Percentiles rank a stretch among this genome's conserved stretches.
Conservation (phyloP, 1,140 invertebrate genomes). For the Maniola jurtina region DNA sequence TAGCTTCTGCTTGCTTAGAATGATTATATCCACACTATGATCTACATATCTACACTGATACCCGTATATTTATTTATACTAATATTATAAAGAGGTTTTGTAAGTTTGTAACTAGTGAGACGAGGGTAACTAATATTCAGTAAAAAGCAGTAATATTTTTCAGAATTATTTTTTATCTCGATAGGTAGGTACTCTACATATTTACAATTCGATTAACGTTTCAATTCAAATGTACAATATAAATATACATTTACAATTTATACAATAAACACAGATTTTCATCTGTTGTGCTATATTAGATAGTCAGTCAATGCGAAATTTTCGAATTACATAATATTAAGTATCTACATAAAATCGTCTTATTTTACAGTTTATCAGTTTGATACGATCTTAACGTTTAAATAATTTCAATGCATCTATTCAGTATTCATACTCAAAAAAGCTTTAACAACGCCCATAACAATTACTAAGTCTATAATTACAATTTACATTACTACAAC, state of each 20-base stretch:
- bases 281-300: constrained; percentile 33
- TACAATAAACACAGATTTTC: constrained; percentile 32
- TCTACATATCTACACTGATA: too few species aligned
- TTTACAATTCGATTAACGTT: constrained; percentile 41
- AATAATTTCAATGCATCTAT: constrained; percentile 37
- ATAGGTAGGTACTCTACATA: constrained; percentile 45
- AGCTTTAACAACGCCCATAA: constrained; percentile 47
- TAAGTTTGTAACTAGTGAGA: too few species aligned
- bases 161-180: constrained; percentile 28
- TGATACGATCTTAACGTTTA: constrained; percentile 35
- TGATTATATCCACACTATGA: background rate
- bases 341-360: constrained; percentile 25
- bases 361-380: constrained; percentile 15
- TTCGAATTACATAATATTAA: constrained; percentile 27
- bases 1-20: background rate
- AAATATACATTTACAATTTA: constrained; percentile 65
- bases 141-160: constrained; percentile 27
- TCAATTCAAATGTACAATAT: constrained; percentile 35
- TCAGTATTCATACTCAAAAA: constrained; percentile 37
- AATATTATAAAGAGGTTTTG: too few species aligned
- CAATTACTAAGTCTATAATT: constrained; percentile 25
- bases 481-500: constrained; percentile 28
- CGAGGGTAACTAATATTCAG: background rate
- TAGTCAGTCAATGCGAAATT: constrained; percentile 60
- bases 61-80: too few species aligned